Conservation (phyloP, 1,140 invertebrate species). For the Tetranychus cinnabarinus region DNA sequence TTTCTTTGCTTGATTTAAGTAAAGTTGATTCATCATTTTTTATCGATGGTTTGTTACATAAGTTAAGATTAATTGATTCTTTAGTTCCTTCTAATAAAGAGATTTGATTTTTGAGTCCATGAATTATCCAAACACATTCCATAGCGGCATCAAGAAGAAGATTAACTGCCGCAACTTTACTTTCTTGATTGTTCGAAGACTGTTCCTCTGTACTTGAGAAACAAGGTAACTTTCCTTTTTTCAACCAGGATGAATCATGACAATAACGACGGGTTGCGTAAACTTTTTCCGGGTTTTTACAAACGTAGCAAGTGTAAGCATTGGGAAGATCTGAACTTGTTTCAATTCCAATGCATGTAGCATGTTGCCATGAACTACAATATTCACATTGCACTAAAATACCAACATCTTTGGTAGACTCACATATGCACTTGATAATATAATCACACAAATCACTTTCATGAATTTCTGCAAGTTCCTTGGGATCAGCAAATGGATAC, state of each 20-base stretch:
- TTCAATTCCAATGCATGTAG: constrained; percentile 56
- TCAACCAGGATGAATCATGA: constrained; percentile 66
- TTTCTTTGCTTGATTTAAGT: too few species aligned
- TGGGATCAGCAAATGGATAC: constrained; percentile 5
- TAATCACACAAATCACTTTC: constrained; percentile 25
- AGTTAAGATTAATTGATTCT: neutral
- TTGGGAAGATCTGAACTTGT: constrained; percentile 56
- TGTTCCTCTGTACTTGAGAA: neutral
- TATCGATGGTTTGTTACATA: neutral
- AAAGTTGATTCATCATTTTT: neutral
- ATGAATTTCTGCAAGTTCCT: neutral
- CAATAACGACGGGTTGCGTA: constrained; percentile 40
- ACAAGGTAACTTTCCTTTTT: constrained; percentile 38
- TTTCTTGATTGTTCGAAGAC: neutral
- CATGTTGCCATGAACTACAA: constrained; percentile 83
- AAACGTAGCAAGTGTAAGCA: constrained; percentile 68
- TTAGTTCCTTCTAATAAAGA: neutral
- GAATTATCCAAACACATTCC: neutral
- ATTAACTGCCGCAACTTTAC: neutral
- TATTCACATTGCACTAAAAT: constrained; percentile 85
- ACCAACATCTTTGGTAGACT: constrained; percentile 60
- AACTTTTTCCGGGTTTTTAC: constrained; percentile 42
- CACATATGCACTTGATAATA: constrained; percentile 66
- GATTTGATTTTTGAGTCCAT: neutral
- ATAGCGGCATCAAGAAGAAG: neutral